Evolutionary conservation across 2,113 vertebrate species (phyloP).

Genomic region (Atractosteus spatula): DNA sequence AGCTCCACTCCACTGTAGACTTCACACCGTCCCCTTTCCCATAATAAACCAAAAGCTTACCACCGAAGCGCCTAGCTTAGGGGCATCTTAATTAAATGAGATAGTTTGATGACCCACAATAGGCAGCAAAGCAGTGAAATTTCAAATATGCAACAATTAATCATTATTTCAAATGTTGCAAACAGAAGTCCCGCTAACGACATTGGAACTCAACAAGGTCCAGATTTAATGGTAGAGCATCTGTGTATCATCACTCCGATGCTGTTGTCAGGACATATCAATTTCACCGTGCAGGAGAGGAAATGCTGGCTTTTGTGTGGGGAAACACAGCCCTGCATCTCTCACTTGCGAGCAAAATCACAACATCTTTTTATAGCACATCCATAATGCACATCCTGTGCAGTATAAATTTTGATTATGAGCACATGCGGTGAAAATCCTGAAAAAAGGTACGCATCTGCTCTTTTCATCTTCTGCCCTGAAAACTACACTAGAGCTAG

Average conservation of each 20-base stretch:
- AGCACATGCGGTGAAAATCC: neutral
- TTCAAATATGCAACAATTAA: neutral
- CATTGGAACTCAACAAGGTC: neutral
- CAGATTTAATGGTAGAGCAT: conserved; percentile 2
- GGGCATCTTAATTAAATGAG: neutral
- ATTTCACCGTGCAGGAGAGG: conserved; percentile 6
- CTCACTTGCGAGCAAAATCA: neutral
- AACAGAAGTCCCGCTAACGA: neutral
- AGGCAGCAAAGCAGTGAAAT: neutral
- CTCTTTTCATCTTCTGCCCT: too few relatives aligned
- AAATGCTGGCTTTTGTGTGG: neutral
- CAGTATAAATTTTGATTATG: too few relatives aligned
- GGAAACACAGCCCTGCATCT: neutral
- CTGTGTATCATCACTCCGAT: conserved; percentile 8
- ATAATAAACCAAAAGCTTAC: neutral
- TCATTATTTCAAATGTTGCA: neutral
- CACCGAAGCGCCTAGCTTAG: neutral
- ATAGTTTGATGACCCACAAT: neutral
- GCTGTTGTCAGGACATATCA: conserved; percentile 1
- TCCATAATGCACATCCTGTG: neutral
- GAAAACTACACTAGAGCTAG: too few relatives aligned
- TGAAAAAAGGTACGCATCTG: neutral
- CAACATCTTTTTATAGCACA: neutral
- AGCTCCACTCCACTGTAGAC: neutral
- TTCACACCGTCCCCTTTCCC: neutral